Evolutionary conservation across 2,797 vertebrate genomes (phyloP).

Genomic region (Neopelma chrysocephalum): DNA sequence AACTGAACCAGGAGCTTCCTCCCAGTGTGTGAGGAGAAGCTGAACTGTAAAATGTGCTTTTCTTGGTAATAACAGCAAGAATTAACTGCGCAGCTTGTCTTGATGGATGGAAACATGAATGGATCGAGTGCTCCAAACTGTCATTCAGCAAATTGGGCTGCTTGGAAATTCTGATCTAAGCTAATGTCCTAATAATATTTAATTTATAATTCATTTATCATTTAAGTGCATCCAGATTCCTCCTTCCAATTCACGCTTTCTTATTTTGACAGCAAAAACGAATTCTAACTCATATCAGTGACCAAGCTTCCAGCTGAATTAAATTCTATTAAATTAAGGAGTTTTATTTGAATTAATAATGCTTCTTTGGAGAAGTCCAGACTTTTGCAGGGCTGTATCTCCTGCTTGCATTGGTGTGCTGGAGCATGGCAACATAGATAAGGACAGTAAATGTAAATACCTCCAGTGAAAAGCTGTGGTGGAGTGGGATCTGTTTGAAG

Average conservation of each 20-base stretch:
- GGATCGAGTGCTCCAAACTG: neutral
- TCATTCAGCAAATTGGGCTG: neutral
- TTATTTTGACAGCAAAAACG: neutral
- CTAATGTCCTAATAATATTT: neutral
- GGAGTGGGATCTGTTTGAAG: neutral
- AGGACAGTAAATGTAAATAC: neutral
- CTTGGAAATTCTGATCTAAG: slow-evolving; percentile 6
- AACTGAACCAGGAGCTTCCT: neutral
- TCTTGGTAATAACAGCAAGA: neutral
- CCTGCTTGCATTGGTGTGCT: neutral
- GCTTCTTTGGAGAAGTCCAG: neutral
- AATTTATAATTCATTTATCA: neutral
- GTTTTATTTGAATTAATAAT: neutral
- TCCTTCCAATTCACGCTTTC: neutral
- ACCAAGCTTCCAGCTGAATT: neutral
- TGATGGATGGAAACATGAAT: neutral
- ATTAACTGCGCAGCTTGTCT: rapidly evolving
- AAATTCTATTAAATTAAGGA: neutral
- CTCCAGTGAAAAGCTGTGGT: neutral
- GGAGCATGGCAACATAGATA: neutral
- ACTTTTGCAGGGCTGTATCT: neutral
- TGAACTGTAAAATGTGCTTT: neutral
- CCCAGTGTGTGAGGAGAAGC: neutral
- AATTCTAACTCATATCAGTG: neutral
- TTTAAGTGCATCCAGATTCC: neutral